A percentile compares a stretch with the other conserved stretches of the same genome.
Conservation (phyloP, 2,113 vertebrate species). For the Calidris pygmaea region DNA sequence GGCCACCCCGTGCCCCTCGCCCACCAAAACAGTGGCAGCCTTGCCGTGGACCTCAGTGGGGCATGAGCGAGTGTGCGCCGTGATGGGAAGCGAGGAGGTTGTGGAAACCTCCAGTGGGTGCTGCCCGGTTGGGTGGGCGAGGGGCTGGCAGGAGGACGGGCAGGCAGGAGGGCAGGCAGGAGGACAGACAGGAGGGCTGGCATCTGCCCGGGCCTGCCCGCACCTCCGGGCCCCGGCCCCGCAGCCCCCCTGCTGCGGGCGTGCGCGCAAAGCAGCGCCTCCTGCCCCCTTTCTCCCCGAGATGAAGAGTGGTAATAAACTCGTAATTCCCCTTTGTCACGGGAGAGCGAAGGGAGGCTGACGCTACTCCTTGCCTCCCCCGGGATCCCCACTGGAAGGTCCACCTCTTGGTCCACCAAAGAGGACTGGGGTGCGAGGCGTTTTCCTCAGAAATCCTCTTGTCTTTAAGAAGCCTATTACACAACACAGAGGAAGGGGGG, state of each 20-base stretch:
- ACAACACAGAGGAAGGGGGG: neutral
- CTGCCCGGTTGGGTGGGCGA: neutral
- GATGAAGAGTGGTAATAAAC: neutral
- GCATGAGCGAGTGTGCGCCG: accelerated
- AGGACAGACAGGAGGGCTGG: neutral
- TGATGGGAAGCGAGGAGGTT: neutral
- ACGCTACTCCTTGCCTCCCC: neutral
- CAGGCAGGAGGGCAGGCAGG: neutral
- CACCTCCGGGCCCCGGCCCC: neutral
- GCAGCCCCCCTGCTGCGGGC: neutral
- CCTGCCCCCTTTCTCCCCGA: neutral
- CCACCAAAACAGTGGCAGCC: neutral
- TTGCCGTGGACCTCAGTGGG: neutral
- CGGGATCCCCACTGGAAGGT: neutral
- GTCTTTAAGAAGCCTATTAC: neutral
- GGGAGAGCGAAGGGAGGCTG: neutral
- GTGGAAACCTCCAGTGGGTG: accelerated
- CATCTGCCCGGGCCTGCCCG: neutral
- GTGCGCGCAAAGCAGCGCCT: neutral
- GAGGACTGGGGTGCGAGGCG: neutral
- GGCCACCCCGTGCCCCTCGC: neutral
- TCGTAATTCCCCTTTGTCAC: neutral
- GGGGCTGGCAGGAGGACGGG: neutral
- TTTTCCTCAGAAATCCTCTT: neutral
- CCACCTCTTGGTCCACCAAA: neutral